Evolutionary conservation across 2,113 vertebrate genomes (phyloP).

Genomic region (Xiphophorus maculatus): DNA sequence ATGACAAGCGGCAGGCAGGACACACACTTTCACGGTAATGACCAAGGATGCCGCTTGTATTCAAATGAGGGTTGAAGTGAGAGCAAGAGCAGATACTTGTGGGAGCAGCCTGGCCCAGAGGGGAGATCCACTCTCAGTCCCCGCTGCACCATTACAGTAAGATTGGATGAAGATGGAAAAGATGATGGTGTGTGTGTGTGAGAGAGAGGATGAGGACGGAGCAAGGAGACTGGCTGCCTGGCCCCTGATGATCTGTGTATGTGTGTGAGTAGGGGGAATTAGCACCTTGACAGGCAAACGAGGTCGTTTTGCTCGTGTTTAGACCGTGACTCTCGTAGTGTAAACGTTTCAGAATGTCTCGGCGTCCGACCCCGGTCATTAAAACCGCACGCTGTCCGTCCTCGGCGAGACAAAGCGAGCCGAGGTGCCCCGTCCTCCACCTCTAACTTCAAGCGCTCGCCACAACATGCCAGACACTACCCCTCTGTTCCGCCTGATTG

Average conservation of each 20-base stretch:
- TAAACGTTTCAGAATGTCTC: background rate
- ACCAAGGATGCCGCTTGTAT: constrained; percentile 75
- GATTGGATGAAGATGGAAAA: constrained; percentile 80
- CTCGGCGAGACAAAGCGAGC: constrained; percentile 50
- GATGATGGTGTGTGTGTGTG: constrained; percentile 64
- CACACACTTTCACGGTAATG: constrained; percentile 68
- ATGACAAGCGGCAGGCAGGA: constrained; percentile 70
- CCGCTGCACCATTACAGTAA: constrained; percentile 75
- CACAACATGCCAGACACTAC: constrained; percentile 83
- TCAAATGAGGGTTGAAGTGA: constrained; percentile 78
- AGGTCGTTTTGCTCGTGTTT: constrained; percentile 53
- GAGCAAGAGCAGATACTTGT: constrained; percentile 70
- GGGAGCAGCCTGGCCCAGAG: constrained; percentile 74
- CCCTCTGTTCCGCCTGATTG: constrained; percentile 91
- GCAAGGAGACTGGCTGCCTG: constrained; percentile 64
- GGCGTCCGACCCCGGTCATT: background rate
- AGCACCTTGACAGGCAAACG: constrained; percentile 52
- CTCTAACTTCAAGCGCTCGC: constrained; percentile 77
- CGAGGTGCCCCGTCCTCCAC: constrained; percentile 70
- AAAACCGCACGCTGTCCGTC: constrained; percentile 37
- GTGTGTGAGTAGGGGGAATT: constrained; percentile 44
- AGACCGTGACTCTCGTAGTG: background rate
- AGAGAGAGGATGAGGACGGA: constrained; percentile 62
- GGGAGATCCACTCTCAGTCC: constrained; percentile 74
- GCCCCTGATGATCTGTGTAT: constrained; percentile 58